Percentiles rank a stretch among this genome's conserved stretches.
phyloP scores from a whole-genome alignment of 2,888 invertebrate genomes.

The Pegoplata infirma region DNA sequence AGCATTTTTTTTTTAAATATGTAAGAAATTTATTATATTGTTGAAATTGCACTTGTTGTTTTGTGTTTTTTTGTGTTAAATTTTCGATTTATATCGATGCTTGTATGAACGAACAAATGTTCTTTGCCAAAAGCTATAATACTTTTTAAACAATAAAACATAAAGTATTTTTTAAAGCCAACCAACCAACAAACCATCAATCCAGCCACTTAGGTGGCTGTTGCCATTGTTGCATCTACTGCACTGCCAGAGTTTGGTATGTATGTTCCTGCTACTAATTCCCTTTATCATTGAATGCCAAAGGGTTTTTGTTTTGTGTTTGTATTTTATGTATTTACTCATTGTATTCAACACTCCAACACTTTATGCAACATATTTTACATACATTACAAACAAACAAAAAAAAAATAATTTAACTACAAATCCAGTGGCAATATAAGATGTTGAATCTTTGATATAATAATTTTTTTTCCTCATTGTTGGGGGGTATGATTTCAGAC shows the following conservation, averaged over 20 bases:
- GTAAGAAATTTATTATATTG: constrained; percentile 42
- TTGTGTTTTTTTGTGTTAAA: constrained; percentile 40
- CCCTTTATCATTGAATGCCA: constrained; percentile 39
- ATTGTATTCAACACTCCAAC: constrained; percentile 41
- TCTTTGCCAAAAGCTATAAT: constrained; percentile 69
- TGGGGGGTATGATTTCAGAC: no score
- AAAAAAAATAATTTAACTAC: constrained; percentile 10
- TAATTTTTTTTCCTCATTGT: background rate
- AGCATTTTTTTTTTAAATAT: constrained; percentile 13
- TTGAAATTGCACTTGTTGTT: constrained; percentile 54
- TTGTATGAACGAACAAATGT: constrained; percentile 72
- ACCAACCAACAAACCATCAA: background rate
- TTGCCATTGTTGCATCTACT: constrained; percentile 65
- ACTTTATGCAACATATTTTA: constrained; percentile 9
- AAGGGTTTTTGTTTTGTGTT: constrained; percentile 45
- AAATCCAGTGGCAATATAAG: constrained; percentile 56
- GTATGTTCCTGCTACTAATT: constrained; percentile 35
- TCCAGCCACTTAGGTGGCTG: constrained; percentile 3
- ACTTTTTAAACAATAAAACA: constrained; percentile 37
- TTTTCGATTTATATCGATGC: constrained; percentile 28
- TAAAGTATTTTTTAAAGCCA: constrained; percentile 63
- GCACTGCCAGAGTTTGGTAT: background rate
- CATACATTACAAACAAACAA: constrained; percentile 13
- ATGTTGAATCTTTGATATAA: constrained; percentile 44
- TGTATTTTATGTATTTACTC: no score